phyloP scores from a whole-genome alignment of 2,797 vertebrate species.

The Podarcis siculus region DNA sequence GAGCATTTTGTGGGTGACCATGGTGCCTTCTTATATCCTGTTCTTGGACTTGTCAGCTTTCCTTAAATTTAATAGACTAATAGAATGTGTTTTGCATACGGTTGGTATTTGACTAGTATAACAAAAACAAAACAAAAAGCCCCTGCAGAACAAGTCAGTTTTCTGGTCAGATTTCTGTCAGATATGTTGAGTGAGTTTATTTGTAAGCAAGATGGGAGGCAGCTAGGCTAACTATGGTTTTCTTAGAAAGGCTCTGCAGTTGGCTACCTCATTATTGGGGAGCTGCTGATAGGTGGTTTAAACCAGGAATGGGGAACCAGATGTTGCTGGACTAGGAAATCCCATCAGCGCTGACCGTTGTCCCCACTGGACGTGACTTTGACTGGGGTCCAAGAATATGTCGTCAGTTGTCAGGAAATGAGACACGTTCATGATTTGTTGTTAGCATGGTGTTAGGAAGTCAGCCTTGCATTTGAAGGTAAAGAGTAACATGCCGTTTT shows the following conservation, averaged over 20 bases:
- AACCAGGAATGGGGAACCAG: too few species aligned
- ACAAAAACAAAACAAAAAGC: too few species aligned
- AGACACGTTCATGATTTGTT: rapidly evolving
- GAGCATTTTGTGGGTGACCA: too few species aligned
- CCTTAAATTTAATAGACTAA: too few species aligned
- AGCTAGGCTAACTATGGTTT: background rate
- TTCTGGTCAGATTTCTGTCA: background rate
- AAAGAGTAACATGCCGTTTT: background rate
- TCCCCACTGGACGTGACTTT: background rate
- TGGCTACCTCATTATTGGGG: background rate
- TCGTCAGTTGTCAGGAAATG: background rate
- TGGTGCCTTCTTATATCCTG: too few species aligned
- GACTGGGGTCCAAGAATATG: background rate
- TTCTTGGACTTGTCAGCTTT: too few species aligned
- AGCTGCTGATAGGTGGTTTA: too few species aligned
- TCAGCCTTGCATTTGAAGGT: background rate
- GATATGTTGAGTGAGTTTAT: background rate
- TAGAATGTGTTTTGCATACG: too few species aligned
- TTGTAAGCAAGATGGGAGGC: background rate
- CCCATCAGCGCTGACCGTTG: too few species aligned
- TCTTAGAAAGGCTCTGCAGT: background rate
- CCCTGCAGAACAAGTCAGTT: too few species aligned
- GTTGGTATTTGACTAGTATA: too few species aligned
- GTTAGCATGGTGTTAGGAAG: background rate
- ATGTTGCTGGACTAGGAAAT: too few species aligned